phyloP scores from a whole-genome alignment of 2,888 invertebrate genomes.

The Cephus runcator region DNA sequence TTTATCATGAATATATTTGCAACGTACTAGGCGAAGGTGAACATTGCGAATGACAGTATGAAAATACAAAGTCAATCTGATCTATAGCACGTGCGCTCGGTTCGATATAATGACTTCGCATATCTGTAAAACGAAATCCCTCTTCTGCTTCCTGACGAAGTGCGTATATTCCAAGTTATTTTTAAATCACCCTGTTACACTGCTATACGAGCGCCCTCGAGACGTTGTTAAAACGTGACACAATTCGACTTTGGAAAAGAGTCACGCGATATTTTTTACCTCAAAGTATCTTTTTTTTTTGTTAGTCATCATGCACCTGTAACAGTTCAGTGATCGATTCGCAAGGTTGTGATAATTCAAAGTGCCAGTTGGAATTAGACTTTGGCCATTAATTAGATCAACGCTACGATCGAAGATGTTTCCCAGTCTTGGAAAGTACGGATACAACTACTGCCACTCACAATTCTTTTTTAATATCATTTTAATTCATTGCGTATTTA shows the following conservation, averaged over 20 bases:
- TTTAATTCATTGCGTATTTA: background rate
- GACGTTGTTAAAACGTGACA: background rate
- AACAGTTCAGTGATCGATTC: background rate
- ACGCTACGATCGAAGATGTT: background rate
- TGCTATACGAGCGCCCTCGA: background rate
- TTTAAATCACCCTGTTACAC: background rate
- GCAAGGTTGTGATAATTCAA: background rate
- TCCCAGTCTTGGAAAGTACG: background rate
- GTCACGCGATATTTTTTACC: background rate
- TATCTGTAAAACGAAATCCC: constrained; percentile 26
- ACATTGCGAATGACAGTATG: constrained; percentile 2
- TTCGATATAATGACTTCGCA: constrained; percentile 6
- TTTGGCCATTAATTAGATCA: background rate
- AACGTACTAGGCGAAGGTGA: constrained; percentile 36
- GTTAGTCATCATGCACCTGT: background rate
- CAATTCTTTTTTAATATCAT: constrained; percentile 15
- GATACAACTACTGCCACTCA: background rate
- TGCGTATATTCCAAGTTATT: constrained; percentile 25
- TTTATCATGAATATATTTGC: constrained; percentile 40
- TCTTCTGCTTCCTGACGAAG: constrained; percentile 33
- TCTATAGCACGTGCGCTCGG: background rate
- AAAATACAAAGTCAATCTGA: background rate
- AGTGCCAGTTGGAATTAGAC: background rate
- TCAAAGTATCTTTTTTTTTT: background rate
- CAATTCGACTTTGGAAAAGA: background rate